phyloP scores from a whole-genome alignment of 1,140 invertebrate genomes.

The Cyphomyrmex costatus region DNA sequence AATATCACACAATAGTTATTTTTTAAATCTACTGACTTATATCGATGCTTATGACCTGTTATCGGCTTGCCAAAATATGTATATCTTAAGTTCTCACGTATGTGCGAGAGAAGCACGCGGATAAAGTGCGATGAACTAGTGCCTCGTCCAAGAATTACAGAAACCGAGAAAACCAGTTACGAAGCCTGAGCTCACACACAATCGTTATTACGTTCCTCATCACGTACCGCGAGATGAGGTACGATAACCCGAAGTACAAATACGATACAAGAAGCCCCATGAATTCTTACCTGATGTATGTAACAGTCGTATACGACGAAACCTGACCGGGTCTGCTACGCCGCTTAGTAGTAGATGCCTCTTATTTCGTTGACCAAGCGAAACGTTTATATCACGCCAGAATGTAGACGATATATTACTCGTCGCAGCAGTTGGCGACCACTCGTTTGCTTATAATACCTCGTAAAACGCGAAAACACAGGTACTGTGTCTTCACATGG shows the following conservation, averaged over 20 bases:
- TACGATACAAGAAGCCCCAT: slow-evolving; percentile 78
- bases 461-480: slow-evolving; percentile 36
- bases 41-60: background rate
- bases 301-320: slow-evolving; percentile 61
- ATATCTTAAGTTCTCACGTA: background rate
- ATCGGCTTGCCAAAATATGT: background rate
- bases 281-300: slow-evolving; percentile 60
- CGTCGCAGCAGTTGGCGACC: background rate
- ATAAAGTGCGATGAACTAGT: slow-evolving; percentile 76
- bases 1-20: too few relatives aligned
- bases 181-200: slow-evolving; percentile 74
- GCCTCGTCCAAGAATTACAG: slow-evolving; percentile 78
- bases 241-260: slow-evolving; percentile 83
- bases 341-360: slow-evolving; percentile 43
- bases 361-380: slow-evolving; percentile 48
- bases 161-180: slow-evolving; percentile 81
- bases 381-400: slow-evolving; percentile 28
- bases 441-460: slow-evolving; percentile 33
- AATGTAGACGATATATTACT: slow-evolving; percentile 44
- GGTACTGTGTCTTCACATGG: background rate
- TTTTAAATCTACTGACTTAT: background rate
- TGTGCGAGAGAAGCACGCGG: slow-evolving; percentile 42
- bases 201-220: slow-evolving; percentile 83
- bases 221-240: slow-evolving; percentile 82
- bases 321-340: slow-evolving; percentile 53